These are phyloP conservation scores for Melieria crassipennis DNA, from an alignment of 2,888 invertebrate species.

Conservation along the genomic window DNA sequence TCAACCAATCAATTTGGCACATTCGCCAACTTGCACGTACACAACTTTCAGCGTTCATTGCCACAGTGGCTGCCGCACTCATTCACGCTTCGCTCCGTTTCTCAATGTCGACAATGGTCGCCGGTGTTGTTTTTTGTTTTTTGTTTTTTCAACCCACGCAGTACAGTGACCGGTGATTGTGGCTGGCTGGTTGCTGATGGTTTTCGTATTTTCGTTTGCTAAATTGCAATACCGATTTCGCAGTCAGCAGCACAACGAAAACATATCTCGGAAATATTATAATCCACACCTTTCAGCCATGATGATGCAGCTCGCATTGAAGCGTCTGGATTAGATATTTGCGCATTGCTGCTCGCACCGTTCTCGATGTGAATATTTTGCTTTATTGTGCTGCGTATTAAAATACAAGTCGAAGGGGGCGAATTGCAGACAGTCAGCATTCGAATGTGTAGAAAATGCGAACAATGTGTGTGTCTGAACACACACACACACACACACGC, in stretches of 20 bases:
- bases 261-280: not conserved
- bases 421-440: not conserved
- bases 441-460: not conserved
- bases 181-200: constrained; percentile 31
- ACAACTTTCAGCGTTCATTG: not conserved
- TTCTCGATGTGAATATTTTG: too few species aligned
- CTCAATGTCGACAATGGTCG: too few species aligned
- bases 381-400: too few species aligned
- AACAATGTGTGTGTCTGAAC: not conserved
- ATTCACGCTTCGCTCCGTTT: not conserved
- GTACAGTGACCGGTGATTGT: constrained; percentile 12
- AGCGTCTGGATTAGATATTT: constrained; percentile 15
- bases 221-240: not conserved
- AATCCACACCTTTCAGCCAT: constrained; percentile 18
- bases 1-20: too few species aligned
- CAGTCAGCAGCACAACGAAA: too few species aligned
- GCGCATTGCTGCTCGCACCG: not conserved
- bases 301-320: not conserved
- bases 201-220: constrained; percentile 17
- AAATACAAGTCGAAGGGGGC: too few species aligned
- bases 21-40: not conserved
- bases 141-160: too few species aligned
- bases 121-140: too few species aligned
- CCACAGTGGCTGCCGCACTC: not conserved
- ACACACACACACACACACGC: constrained; percentile 39